These are phyloP conservation scores for Brachionus paranguensis DNA, from an alignment of 1,140 invertebrate genomes.

Conservation along the genomic window DNA sequence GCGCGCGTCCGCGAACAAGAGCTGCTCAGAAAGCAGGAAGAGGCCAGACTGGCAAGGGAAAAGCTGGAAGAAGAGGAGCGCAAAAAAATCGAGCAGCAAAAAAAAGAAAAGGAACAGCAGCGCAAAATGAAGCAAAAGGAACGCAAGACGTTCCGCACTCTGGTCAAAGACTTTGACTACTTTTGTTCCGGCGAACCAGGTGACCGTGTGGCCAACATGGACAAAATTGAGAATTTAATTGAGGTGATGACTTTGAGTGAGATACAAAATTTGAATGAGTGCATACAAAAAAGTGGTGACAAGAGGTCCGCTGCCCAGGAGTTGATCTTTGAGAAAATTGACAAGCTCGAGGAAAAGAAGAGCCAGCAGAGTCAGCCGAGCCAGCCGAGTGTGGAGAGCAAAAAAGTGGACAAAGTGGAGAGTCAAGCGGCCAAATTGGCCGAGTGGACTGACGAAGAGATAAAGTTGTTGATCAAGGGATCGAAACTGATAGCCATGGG, in stretches of 20 bases:
- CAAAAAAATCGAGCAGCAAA: conserved; percentile 74
- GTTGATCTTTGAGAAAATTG: conserved; percentile 44
- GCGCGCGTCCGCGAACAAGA: conserved; percentile 7
- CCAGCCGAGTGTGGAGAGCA: not conserved
- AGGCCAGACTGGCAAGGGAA: conserved; percentile 44
- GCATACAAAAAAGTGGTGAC: conserved; percentile 57
- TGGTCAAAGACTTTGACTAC: conserved; percentile 77
- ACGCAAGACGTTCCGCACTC: conserved; percentile 73
- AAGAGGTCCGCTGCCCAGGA: conserved; percentile 58
- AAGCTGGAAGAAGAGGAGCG: conserved; percentile 60
- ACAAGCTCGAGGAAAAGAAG: conserved; percentile 45
- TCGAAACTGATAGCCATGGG: conserved; percentile 93
- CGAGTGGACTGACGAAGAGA: conserved; percentile 72
- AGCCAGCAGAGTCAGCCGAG: conserved; percentile 36
- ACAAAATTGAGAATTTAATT: conserved; percentile 80
- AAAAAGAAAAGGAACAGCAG: conserved; percentile 68
- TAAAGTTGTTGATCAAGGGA: conserved; percentile 84
- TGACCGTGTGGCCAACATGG: conserved; percentile 72
- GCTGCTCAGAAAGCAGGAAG: conserved; percentile 58
- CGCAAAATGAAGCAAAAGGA: conserved; percentile 58
- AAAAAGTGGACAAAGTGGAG: not conserved
- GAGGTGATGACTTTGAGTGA: conserved; percentile 63
- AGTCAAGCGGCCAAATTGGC: conserved; percentile 34
- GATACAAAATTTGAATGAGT: conserved; percentile 70
- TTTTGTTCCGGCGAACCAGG: conserved; percentile 67